phyloP scores from a whole-genome alignment of 2,113 vertebrate genomes.

The Entelurus aequoreus region DNA sequence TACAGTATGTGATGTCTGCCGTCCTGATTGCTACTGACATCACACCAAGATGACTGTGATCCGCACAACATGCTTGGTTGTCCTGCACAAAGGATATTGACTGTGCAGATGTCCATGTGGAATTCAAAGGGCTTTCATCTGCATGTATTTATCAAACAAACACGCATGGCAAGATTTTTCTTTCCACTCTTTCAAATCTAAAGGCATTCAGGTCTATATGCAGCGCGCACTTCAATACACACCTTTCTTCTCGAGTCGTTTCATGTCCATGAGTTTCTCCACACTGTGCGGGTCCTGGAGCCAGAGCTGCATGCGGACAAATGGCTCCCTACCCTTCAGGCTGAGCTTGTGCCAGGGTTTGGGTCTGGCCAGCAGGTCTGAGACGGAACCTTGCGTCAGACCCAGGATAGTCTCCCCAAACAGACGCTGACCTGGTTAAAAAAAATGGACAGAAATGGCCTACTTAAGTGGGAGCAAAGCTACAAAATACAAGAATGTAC shows the following conservation, averaged over 20 bases:
- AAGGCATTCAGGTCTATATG: background rate
- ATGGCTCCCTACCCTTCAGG: slow-evolving; percentile 79
- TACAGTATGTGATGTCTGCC: slow-evolving; percentile 61
- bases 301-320: slow-evolving; percentile 79
- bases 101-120: slow-evolving; percentile 49
- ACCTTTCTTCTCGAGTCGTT: slow-evolving; percentile 97
- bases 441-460: background rate
- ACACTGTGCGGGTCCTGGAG: slow-evolving; percentile 94
- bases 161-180: background rate
- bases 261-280: slow-evolving; percentile 96
- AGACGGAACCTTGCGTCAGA: slow-evolving; percentile 96
- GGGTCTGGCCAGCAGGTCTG: slow-evolving; percentile 92
- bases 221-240: slow-evolving; percentile 21
- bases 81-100: slow-evolving; percentile 61
- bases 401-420: slow-evolving; percentile 97
- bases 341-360: slow-evolving; percentile 99
- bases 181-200: slow-evolving; percentile 1
- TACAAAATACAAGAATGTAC: background rate
- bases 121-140: slow-evolving; percentile 35
- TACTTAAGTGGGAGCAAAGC: background rate
- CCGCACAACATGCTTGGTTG: slow-evolving; percentile 67
- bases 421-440: slow-evolving; percentile 85
- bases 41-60: slow-evolving; percentile 67
- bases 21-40: slow-evolving; percentile 66
- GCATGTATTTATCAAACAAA: slow-evolving; percentile 31